Evolutionary conservation across 2,113 vertebrate species (phyloP).

Genomic region (Felis catus): F.catus_Fca126_mat1.0 CM031418.1:68697501-68698000

Average conservation of each 20-base stretch:
- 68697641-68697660: not conserved
- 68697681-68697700: not conserved
- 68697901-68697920: not conserved
- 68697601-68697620: not conserved
- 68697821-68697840: not conserved
- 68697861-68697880: not conserved
- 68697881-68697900: not conserved
- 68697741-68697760: not conserved
- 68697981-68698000: not conserved
- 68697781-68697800: not conserved
- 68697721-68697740: not conserved
- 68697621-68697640: not conserved
- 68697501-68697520: not conserved
- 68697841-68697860: not conserved
- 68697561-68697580: not conserved
- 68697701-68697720: not conserved
- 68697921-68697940: not conserved
- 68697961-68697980: not conserved
- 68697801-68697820: not conserved
- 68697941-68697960: not conserved
- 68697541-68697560: not conserved
- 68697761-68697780: not conserved
- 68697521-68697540: not conserved
- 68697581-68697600: not conserved
- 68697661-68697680: not conserved